A percentile compares a stretch with the other conserved stretches of the same genome.
Evolutionary conservation across 1,140 invertebrate genomes (phyloP).

Genomic region (Drosophila lini): DNA sequence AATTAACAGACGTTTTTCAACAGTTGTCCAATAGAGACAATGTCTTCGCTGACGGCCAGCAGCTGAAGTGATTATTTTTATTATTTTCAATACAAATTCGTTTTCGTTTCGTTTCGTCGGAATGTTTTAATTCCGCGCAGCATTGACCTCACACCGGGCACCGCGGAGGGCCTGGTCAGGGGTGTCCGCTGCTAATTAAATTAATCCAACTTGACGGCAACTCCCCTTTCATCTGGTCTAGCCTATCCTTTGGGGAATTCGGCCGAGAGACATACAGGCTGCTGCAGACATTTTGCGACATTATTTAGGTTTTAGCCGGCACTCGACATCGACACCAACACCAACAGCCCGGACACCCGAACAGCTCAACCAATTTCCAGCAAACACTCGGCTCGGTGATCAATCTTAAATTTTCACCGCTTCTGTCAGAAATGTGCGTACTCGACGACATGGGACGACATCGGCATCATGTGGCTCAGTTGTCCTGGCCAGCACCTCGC

Average conservation of each 20-base stretch:
- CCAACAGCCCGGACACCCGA: conserved; percentile 27
- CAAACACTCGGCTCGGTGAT: conserved; percentile 77
- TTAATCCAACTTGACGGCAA: conserved; percentile 50
- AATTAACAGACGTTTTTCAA: conserved; percentile 49
- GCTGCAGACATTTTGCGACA: conserved; percentile 51
- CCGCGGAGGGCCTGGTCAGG: conserved; percentile 32
- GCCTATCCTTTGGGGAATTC: conserved; percentile 29
- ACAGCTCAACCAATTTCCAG: conserved; percentile 64
- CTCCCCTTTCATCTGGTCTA: conserved; percentile 7
- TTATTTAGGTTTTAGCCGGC: conserved; percentile 76
- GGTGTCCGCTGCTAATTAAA: conserved; percentile 60
- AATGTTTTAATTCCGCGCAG: conserved; percentile 44
- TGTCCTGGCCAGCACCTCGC: conserved; percentile 43
- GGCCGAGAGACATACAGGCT: neutral
- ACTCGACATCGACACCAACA: conserved; percentile 55
- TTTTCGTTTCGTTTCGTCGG: conserved; percentile 29
- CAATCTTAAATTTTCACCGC: conserved; percentile 84
- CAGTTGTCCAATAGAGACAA: conserved; percentile 45
- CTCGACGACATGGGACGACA: conserved; percentile 70
- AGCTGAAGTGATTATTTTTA: conserved; percentile 50
- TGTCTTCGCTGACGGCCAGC: conserved; percentile 42
- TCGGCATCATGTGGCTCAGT: conserved; percentile 66
- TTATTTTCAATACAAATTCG: conserved; percentile 61
- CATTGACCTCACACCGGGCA: conserved; percentile 50
- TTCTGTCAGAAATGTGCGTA: conserved; percentile 82